Percentiles rank a stretch among this genome's conserved stretches.
These are phyloP conservation scores for Nephotettix cincticeps DNA, from an alignment of 1,140 invertebrate genomes.

Conservation along the genomic window DNA sequence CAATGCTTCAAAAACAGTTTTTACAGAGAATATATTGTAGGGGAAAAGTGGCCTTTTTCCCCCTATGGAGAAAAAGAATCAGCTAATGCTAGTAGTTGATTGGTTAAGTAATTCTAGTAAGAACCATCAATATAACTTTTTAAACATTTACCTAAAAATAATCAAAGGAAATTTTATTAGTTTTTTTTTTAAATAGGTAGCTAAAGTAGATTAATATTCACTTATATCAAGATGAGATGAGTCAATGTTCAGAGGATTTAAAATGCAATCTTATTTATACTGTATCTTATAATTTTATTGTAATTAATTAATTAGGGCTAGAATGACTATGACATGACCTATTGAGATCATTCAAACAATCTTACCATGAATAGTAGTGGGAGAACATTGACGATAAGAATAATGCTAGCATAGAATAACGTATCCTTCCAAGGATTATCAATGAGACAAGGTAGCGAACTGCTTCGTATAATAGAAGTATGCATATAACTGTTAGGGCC, in stretches of 20 bases:
- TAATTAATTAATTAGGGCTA: too few species aligned
- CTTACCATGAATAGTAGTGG: conserved; percentile 73
- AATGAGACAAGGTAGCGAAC: conserved; percentile 62
- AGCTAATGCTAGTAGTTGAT: too few species aligned
- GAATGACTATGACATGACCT: neutral
- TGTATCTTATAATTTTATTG: neutral
- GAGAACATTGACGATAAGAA: conserved; percentile 72
- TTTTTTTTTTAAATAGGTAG: neutral
- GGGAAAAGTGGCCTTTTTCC: too few species aligned
- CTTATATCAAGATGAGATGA: neutral
- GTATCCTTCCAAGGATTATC: conserved; percentile 55
- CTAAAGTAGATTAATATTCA: neutral
- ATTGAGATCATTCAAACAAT: neutral
- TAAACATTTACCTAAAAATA: too few species aligned
- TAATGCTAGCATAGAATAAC: conserved; percentile 68
- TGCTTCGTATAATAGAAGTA: conserved; percentile 71
- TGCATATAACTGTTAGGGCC: conserved; percentile 63
- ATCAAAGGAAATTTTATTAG: too few species aligned
- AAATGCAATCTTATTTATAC: neutral
- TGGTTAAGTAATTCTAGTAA: too few species aligned
- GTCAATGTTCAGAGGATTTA: neutral
- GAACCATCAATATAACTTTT: too few species aligned
- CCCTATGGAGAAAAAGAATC: too few species aligned
- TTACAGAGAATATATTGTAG: too few species aligned
- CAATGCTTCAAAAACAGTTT: too few species aligned